Base-by-base conservation (phyloP, 2,888 invertebrate species). In the Trypoxylon attenuatum region DNA sequence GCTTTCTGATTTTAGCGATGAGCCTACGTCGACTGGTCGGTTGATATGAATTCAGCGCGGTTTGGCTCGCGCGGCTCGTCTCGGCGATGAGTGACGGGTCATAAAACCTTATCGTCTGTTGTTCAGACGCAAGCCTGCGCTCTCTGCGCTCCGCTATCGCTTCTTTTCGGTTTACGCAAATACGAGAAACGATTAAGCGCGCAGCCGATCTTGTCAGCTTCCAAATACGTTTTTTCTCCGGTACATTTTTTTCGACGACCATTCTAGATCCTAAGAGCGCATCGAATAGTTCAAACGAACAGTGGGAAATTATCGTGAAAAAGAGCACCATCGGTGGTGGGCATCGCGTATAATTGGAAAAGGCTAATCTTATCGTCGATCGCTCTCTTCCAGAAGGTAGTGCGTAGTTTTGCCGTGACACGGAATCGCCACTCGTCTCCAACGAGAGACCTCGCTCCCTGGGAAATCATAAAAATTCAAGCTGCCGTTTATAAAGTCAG, bases 51-150 rank as follows among this genome's bases (percentile, higher is more conserved):
- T 67, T 69, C 62, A 55, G 47, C 50, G n/a, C n/a, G 64, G 54
- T 53, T 66, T 61, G 64, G 58, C 61, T 54, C 60, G 64, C 59
- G 60, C 56, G 65, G 60, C 57, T 66, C 65, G 70, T 67, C 69
- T 70, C 60, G 62, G 43, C 61, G 73, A 80, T 84, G 84, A 84
- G 76, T 82, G 84, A 83, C 83, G 77, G 80, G 81, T 71, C 79
- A 76, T 85, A 85, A 85, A 84, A 82, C 71, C 75, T 84, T 85
- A 85, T 85, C 85, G 73, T 71, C 52, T 63, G 63, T 76, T 76
- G 76, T 78, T 81, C 73, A 75, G 71, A 73, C 72, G 62, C 69
- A 67, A 79, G 73, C 78, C 77, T 79, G 79, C 80, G 78, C 72
- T 72, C 75, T 73, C 77, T 70, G 65, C 72, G 76, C 68, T 59